These are phyloP conservation scores for Phortica magna DNA, from an alignment of 2,888 invertebrate genomes.

Conservation along the genomic window DNA sequence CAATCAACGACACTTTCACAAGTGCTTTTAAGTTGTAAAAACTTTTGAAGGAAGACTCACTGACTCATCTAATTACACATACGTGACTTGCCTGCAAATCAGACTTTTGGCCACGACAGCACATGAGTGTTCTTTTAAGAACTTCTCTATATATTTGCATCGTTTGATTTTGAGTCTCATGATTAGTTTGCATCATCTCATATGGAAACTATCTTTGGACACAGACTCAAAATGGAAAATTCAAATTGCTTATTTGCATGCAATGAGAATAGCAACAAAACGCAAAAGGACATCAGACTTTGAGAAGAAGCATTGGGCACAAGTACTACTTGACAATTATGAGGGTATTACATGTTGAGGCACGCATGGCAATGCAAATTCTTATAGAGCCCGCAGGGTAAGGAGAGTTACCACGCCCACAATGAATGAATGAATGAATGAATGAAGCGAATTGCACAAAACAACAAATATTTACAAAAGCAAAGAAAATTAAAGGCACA, in stretches of 20 bases:
- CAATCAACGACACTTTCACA: no score
- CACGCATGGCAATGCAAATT: constrained; percentile 29
- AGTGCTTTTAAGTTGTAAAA: no score
- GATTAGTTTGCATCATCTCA: no score
- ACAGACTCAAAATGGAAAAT: constrained; percentile 28
- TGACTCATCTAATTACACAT: no score
- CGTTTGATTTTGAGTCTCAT: no score
- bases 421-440: neutral
- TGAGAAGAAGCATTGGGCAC: constrained; percentile 14
- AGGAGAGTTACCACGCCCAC: neutral
- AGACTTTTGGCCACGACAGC: no score
- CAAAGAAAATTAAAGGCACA: constrained; percentile 17
- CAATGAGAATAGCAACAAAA: neutral
- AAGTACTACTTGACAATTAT: constrained; percentile 38
- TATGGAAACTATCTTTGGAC: no score
- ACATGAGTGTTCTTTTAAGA: no score
- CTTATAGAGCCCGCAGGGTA: neutral
- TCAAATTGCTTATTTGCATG: constrained; percentile 37
- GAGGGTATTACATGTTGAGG: constrained; percentile 34
- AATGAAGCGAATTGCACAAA: neutral
- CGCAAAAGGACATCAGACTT: constrained; percentile 19
- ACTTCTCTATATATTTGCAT: no score
- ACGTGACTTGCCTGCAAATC: no score
- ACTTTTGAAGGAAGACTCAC: no score
- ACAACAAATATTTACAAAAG: constrained; percentile 27